Conservation (phyloP, 1,140 invertebrate species). For the Drosophila paulistorum region DNA sequence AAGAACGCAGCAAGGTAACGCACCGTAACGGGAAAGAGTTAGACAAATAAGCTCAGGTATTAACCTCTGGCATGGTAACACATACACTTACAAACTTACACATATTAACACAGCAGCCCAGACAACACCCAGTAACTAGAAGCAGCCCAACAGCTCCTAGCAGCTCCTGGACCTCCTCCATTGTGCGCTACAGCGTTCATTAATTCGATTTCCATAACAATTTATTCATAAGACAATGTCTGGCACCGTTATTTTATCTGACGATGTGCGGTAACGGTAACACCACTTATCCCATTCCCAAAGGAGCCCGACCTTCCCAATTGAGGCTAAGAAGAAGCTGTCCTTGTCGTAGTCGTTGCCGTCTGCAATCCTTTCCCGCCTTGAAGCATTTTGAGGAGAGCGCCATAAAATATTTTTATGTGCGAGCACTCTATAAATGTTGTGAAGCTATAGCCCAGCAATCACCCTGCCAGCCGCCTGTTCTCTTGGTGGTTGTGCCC, state of each 20-base stretch:
- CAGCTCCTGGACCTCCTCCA: conserved; percentile 45
- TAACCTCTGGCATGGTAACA: conserved; percentile 73
- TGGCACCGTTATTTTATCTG: conserved; percentile 83
- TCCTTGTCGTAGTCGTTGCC: conserved; percentile 31
- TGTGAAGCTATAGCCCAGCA: conserved; percentile 33
- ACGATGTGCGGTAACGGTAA: conserved; percentile 82
- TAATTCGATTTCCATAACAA: conserved; percentile 83
- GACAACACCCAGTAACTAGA: conserved; percentile 25
- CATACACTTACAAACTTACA: conserved; percentile 19
- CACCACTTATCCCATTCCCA: conserved; percentile 64
- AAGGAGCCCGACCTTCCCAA: background rate
- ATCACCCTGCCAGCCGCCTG: conserved; percentile 33
- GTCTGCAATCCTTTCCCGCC: conserved; percentile 76
- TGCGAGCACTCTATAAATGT: conserved; percentile 81
- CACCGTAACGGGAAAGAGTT: conserved; percentile 72
- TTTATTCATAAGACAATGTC: conserved; percentile 83
- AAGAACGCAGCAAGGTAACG: conserved; percentile 40
- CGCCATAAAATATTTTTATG: conserved; percentile 83
- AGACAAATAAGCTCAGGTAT: conserved; percentile 83
- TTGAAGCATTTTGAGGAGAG: conserved; percentile 49
- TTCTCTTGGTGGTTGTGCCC: conserved; percentile 49
- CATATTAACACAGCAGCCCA: conserved; percentile 33
- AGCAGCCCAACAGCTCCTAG: conserved; percentile 30
- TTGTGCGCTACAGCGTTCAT: conserved; percentile 81
- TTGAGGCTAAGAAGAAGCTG: conserved; percentile 2